Conservation (phyloP, 2,888 invertebrate species). For the Odiellus spinosus region DNA sequence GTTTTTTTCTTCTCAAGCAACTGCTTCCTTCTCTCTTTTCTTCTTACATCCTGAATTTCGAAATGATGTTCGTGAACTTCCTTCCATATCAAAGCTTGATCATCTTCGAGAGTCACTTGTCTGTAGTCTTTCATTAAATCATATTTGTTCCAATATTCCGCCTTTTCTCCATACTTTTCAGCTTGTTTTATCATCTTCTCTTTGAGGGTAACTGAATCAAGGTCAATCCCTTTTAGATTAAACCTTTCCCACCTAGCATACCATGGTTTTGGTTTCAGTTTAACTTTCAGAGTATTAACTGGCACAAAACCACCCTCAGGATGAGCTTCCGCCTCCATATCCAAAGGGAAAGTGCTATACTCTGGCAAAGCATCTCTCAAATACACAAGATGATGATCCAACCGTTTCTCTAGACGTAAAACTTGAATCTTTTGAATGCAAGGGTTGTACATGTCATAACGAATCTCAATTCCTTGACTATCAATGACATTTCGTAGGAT, state of each 20-base stretch:
- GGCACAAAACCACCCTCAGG: constrained; percentile 63
- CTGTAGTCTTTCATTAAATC: constrained; percentile 89
- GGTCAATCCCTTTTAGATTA: constrained; percentile 53
- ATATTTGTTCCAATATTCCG: constrained; percentile 68
- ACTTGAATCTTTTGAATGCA: constrained; percentile 77
- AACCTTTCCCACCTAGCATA: constrained; percentile 70
- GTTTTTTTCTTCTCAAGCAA: too few relatives aligned
- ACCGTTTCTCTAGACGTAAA: constrained; percentile 71
- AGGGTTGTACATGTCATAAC: constrained; percentile 85
- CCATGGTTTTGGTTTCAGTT: constrained; percentile 59
- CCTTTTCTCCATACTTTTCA: constrained; percentile 31
- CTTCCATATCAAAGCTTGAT: constrained; percentile 65
- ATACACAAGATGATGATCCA: constrained; percentile 77
- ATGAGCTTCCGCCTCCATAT: constrained; percentile 67
- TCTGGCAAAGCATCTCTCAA: constrained; percentile 75
- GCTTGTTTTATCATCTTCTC: constrained; percentile 31
- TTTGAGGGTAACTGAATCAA: constrained; percentile 22
- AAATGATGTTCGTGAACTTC: constrained; percentile 54
- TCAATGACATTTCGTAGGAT: constrained; percentile 84
- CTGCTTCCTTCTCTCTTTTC: constrained; percentile 10
- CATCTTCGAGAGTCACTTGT: constrained; percentile 66
- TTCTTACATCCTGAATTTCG: constrained; percentile 1
- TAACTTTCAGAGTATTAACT: constrained; percentile 52
- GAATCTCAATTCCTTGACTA: constrained; percentile 57
- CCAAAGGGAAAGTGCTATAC: constrained; percentile 77